A percentile compares a stretch with the other conserved stretches of the same genome.
Conservation (phyloP, 2,797 vertebrate genomes). For the Epinephelus coioides region DNA sequence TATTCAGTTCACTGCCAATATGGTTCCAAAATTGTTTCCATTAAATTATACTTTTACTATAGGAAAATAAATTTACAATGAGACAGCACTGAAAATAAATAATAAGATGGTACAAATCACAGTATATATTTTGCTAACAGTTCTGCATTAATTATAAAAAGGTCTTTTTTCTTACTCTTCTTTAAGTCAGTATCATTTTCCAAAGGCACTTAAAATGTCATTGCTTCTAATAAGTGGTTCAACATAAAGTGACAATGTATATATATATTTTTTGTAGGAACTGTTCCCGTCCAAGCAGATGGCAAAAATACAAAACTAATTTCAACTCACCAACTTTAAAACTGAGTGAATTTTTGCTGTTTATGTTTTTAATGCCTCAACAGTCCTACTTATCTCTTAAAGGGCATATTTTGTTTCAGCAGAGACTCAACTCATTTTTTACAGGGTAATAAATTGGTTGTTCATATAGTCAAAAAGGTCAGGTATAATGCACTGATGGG, state of each 20-base stretch:
- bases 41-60: slow-evolving; percentile 16
- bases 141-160: neutral
- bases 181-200: neutral
- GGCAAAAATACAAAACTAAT: neutral
- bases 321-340: slow-evolving; percentile 5
- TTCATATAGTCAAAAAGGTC: slow-evolving; percentile 1
- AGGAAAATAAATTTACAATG: slow-evolving; percentile 42
- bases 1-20: slow-evolving; percentile 24
- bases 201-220: slow-evolving; percentile 37
- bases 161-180: neutral
- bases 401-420: slow-evolving; percentile 11
- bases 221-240: neutral
- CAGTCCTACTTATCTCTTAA: neutral
- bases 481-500: slow-evolving; percentile 10
- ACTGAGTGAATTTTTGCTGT: neutral
- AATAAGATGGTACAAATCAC: neutral
- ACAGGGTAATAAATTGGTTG: slow-evolving; percentile 41
- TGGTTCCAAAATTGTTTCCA: slow-evolving; percentile 9
- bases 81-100: slow-evolving; percentile 13
- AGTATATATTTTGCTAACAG: neutral
- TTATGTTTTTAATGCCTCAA: neutral
- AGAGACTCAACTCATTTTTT: slow-evolving; percentile 1
- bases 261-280: neutral
- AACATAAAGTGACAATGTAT: neutral
- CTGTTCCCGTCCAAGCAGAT: slow-evolving; percentile 6